Evolutionary conservation across 2,888 invertebrate genomes (phyloP), one percentile per base, ranked within the genome.

Genomic region (Netelia virgata): DNA sequence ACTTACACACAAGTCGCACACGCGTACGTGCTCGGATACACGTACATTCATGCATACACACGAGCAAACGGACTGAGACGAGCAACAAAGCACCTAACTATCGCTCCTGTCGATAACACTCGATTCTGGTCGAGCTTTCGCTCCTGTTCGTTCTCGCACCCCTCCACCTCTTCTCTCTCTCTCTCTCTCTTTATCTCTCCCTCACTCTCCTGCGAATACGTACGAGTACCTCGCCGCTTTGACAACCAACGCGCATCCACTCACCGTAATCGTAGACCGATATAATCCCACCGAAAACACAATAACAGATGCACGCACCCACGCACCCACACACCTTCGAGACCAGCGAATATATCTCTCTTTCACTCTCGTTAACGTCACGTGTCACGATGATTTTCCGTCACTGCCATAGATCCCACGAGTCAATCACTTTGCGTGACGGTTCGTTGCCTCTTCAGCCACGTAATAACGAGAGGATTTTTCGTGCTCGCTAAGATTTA

Each of bases 361-460:
- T 68, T 3, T 55, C n/a, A 28, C 66, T 72, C 50, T 73, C 78
- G 76, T 81, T 74, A 86, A 78, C 73, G 86, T 87, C 88, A 88
- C 87, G 86, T 87, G 85, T 87, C 83, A 63, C 84, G 61, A 70
- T 28, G 36, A 68, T 68, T 86, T 84, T 75, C 83, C 69, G 50
- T 43, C 57, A 73, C 23, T 68, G 61, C 23, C 76, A 74, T 86
- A 80, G 69, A 80, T 82, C 77, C 64, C 59, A 57, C 74, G 59
- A 66, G 18, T 23, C 73, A 43, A 76, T 75, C 23, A 69, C 76
- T 76, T 76, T 47, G 81, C 77, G 76, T 79, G 64, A 59, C 64
- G 16, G 63, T 55, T 63, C 14, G 73, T 74, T 61, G 69, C 68
- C 82, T 83, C 79, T 85, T 68, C 59, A 36, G 64, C 63, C 50